Conservation (phyloP, 2,797 vertebrate genomes). For the Lacerta viridis region DNA sequence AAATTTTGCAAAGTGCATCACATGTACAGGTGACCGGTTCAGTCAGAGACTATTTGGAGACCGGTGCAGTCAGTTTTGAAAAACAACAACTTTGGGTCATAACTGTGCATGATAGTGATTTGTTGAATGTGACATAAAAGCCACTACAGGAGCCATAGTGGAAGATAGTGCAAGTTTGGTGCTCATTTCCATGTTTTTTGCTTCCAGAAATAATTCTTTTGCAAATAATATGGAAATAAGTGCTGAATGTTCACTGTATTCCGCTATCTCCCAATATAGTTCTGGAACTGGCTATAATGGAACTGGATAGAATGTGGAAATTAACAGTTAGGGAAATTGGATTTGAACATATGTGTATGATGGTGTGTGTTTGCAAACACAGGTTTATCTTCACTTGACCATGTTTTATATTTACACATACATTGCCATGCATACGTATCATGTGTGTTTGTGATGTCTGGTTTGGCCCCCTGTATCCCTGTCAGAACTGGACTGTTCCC, state of each 20-base stretch:
- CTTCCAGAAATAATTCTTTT: no score
- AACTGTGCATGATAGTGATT: not conserved
- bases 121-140: not conserved
- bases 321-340: no score
- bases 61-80: not conserved
- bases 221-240: no score
- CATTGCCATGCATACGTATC: not conserved
- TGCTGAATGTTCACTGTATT: no score
- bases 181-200: no score
- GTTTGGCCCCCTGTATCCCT: not conserved
- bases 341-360: not conserved
- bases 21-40: rapidly evolving
- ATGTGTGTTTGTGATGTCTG: not conserved
- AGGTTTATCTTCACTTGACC: not conserved
- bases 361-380: not conserved
- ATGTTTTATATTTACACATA: not conserved
- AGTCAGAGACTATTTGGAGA: not conserved
- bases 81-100: not conserved
- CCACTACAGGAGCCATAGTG: no score
- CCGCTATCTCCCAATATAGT: no score
- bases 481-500: not conserved
- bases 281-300: no score
- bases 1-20: constrained; percentile 33
- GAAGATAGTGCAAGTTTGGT: no score
- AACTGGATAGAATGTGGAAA: no score